phyloP scores from a whole-genome alignment of 1,140 invertebrate species.

The Brachionus plicatilis region DNA sequence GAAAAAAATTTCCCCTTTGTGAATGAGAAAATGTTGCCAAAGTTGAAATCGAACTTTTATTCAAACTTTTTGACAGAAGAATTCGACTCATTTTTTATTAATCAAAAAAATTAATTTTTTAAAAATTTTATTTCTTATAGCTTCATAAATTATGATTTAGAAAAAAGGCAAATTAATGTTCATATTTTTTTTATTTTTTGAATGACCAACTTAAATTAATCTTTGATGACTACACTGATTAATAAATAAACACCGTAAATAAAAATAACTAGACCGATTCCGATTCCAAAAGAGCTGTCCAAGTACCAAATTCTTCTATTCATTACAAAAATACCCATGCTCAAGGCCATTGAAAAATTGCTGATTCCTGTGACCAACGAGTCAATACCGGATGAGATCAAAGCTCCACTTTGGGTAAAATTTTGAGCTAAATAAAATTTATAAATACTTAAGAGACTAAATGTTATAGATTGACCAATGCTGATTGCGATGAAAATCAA shows the following conservation, averaged over 20 bases:
- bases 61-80: neutral
- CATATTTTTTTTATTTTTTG: neutral
- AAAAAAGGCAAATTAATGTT: neutral
- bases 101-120: neutral
- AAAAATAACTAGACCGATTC: neutral
- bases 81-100: neutral
- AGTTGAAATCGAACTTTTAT: neutral
- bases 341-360: slow-evolving; percentile 36
- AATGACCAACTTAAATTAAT: neutral
- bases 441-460: slow-evolving; percentile 11
- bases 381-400: slow-evolving; percentile 8
- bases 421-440: slow-evolving; percentile 23
- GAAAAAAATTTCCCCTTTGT: slow-evolving; percentile 51
- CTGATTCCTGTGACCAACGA: neutral
- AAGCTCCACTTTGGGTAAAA: neutral
- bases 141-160: neutral
- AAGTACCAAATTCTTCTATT: slow-evolving; percentile 30
- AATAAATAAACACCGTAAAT: neutral
- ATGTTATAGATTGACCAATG: slow-evolving; percentile 23
- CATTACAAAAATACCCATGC: slow-evolving; percentile 29
- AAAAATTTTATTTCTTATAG: neutral
- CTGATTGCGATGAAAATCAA: neutral
- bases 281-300: slow-evolving; percentile 10
- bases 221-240: neutral
- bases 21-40: slow-evolving; percentile 45